Evolutionary conservation across 2,888 invertebrate genomes (phyloP), one percentile per base, ranked within the genome.

Genomic region (Plemyria rubiginata): DNA sequence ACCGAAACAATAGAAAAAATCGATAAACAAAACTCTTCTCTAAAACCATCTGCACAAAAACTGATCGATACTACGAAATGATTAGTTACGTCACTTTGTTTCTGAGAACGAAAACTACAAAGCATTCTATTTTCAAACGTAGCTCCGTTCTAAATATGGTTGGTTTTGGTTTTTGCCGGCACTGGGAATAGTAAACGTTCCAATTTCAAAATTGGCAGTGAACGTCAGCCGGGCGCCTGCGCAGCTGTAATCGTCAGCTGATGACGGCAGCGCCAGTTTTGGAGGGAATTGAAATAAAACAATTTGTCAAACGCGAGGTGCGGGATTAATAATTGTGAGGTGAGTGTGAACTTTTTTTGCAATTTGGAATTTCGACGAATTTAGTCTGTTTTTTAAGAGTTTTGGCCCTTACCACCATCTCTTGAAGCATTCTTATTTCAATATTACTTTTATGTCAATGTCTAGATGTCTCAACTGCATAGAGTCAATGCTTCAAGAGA

Each of bases 1-100:
- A 87, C 87, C 89, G 86, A 91, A 88, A 92, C 91, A 88, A 90
- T 73, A 77, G 81, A 78, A 74, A 76, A 74, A 72, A 61, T 53
- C 46, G 43, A 38, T 65, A 71, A 62, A 38, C 62, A 48, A 76
- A 68, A 67, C 54, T 59, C 58, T 45, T 73, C 74, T 71, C 66
- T 73, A 70, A 50, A 8, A 0, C 4, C 38, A 12, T 66, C 41
- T 7, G 5, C 15, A 54, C 63, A 68, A 67, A 59, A 60, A 52
- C 46, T 55, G 53, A 65, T 70, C 58, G 65, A 60, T 65, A 51
- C 50, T 56, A 8, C 36, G 51, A 62, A 54, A 32, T 50, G 15
- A 46, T 15, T 12, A 48, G 62, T 75, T 77, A 76, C 67, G 73
- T 70, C 78, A 67, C 69, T 79, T 62, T 3, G 41, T 46, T 62